These are phyloP conservation scores for Papilio machaon DNA, from an alignment of 1,140 invertebrate genomes.

Conservation along the genomic window DNA sequence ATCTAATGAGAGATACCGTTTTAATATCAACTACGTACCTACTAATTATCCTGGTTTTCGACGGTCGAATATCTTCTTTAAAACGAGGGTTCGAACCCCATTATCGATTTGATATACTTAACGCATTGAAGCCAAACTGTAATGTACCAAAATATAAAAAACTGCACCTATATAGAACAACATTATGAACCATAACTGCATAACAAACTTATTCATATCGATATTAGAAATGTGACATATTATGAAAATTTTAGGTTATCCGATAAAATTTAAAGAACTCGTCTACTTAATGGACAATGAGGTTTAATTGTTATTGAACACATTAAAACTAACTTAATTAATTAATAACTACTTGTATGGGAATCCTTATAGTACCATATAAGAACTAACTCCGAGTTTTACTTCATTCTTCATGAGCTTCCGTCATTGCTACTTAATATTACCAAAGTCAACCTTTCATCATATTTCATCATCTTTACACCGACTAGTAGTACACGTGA, in stretches of 20 bases:
- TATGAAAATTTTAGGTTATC: neutral
- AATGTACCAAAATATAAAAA: neutral
- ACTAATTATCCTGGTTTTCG: neutral
- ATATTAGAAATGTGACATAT: neutral
- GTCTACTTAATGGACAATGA: too few species aligned
- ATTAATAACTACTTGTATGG: too few species aligned
- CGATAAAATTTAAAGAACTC: too few species aligned
- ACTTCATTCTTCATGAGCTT: neutral
- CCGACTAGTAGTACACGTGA: neutral
- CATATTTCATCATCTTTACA: neutral
- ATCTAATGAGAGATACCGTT: neutral
- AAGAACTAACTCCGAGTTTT: neutral
- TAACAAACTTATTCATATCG: neutral
- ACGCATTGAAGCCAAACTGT: slow-evolving; percentile 4
- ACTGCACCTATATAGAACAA: neutral
- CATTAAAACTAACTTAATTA: too few species aligned
- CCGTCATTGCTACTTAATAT: neutral
- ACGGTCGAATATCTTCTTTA: neutral
- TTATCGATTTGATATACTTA: neutral
- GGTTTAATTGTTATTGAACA: too few species aligned
- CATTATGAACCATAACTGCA: neutral
- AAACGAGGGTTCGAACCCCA: neutral
- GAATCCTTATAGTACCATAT: too few species aligned
- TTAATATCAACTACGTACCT: neutral
- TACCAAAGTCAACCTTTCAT: neutral